Evolutionary conservation across 1,140 invertebrate genomes (phyloP).

Genomic region (Musca vetustissima): DNA sequence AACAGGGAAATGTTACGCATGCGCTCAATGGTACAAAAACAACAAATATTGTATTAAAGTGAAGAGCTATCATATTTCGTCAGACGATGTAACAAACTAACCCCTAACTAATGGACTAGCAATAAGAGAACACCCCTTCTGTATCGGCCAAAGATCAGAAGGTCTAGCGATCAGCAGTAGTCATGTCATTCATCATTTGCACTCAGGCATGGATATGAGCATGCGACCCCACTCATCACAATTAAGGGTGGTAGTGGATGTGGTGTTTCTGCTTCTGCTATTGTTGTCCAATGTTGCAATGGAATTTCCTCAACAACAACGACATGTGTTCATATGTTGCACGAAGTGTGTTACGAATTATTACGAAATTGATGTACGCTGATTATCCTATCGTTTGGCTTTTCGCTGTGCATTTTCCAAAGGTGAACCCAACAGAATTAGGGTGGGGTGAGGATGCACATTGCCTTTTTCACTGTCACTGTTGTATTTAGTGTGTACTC

Average conservation of each 20-base stretch:
- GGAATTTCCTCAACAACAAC: background rate
- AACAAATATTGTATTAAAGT: background rate
- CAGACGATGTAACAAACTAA: background rate
- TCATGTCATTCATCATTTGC: slow-evolving; percentile 16
- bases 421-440: background rate
- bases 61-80: background rate
- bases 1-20: slow-evolving; percentile 2
- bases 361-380: background rate
- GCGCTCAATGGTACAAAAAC: background rate
- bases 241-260: background rate
- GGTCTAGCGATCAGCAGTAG: background rate
- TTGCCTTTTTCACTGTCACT: too few species aligned
- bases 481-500: too few species aligned
- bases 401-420: slow-evolving; percentile 6
- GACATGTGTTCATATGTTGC: slow-evolving; percentile 9
- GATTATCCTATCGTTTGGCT: background rate
- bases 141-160: too few species aligned
- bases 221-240: too few species aligned
- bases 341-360: background rate
- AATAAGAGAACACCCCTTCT: slow-evolving; percentile 8
- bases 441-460: background rate
- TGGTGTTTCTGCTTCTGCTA: too few species aligned
- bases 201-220: background rate
- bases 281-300: background rate
- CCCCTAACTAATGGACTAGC: background rate